Conservation (phyloP, 1,140 invertebrate genomes). For the Habropoda laboriosa region DNA sequence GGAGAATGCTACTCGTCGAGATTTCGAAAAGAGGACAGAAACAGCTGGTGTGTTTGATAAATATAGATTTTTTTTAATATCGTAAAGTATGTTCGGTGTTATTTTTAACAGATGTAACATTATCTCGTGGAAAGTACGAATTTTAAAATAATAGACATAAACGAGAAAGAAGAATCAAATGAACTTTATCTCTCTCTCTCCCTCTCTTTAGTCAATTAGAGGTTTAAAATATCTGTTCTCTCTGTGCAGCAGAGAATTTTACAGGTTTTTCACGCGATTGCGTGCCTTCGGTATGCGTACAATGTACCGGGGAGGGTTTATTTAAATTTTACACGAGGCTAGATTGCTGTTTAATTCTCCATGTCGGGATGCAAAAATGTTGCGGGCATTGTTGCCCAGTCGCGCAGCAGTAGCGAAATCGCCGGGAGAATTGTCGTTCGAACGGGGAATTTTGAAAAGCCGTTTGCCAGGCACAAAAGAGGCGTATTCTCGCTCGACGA, state of each 20-base stretch:
- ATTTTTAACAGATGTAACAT: no score
- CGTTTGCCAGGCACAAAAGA: background rate
- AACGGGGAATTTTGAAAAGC: conserved; percentile 25
- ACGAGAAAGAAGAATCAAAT: background rate
- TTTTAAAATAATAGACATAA: background rate
- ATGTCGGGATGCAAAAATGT: conserved; percentile 16
- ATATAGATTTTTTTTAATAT: no score
- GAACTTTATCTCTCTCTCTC: no score
- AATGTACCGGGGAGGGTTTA: background rate
- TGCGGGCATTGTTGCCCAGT: background rate
- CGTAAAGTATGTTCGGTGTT: no score
- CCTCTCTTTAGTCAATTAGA: background rate
- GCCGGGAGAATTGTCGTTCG: background rate
- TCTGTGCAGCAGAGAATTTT: background rate
- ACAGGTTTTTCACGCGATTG: conserved; percentile 7
- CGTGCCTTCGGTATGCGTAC: background rate
- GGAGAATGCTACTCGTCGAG: background rate
- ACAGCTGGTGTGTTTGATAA: no score
- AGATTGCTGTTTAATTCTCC: conserved; percentile 35
- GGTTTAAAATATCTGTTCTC: conserved; percentile 4
- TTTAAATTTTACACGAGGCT: conserved; percentile 39
- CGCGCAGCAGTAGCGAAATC: background rate
- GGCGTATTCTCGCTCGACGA: background rate
- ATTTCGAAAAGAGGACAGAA: background rate
- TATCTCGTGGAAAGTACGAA: no score